Conservation (phyloP, 2,888 invertebrate species). For the Drosophila atroscutellata region DNA sequence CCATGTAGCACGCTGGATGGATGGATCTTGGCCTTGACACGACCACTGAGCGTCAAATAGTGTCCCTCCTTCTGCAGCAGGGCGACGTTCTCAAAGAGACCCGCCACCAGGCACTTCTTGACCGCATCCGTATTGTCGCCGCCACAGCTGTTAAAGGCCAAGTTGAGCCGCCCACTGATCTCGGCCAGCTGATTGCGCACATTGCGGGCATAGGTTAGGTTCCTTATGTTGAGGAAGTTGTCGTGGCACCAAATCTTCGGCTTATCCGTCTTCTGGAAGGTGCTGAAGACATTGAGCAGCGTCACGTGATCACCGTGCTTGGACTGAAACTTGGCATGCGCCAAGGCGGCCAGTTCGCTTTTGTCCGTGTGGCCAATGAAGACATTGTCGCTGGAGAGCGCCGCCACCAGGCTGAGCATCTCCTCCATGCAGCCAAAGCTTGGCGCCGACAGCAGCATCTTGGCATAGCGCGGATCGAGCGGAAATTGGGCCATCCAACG, state of each 20-base stretch:
- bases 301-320: conserved; percentile 96
- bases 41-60: conserved; percentile 88
- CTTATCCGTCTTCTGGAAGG: conserved; percentile 89
- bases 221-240: conserved; percentile 93
- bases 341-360: conserved; percentile 90
- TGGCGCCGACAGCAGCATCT: conserved; percentile 91
- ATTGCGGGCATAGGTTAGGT: conserved; percentile 92
- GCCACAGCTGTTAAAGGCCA: conserved; percentile 89
- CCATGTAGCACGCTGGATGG: conserved; percentile 91
- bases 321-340: conserved; percentile 92
- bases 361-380: conserved; percentile 89
- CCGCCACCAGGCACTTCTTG: conserved; percentile 92
- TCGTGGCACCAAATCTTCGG: conserved; percentile 94
- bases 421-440: conserved; percentile 92
- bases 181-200: conserved; percentile 92
- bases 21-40: conserved; percentile 92
- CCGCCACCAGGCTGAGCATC: conserved; percentile 93
- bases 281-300: conserved; percentile 94
- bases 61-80: conserved; percentile 90
- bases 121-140: conserved; percentile 88
- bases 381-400: conserved; percentile 95
- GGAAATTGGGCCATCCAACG: conserved; percentile 96
- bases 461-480: conserved; percentile 94
- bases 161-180: conserved; percentile 88
- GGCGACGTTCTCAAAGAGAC: conserved; percentile 94